Evolutionary conservation across 2,797 vertebrate genomes (phyloP), one percentile per base, ranked within the genome.

Genomic region (Spinus olivaceus): DNA sequence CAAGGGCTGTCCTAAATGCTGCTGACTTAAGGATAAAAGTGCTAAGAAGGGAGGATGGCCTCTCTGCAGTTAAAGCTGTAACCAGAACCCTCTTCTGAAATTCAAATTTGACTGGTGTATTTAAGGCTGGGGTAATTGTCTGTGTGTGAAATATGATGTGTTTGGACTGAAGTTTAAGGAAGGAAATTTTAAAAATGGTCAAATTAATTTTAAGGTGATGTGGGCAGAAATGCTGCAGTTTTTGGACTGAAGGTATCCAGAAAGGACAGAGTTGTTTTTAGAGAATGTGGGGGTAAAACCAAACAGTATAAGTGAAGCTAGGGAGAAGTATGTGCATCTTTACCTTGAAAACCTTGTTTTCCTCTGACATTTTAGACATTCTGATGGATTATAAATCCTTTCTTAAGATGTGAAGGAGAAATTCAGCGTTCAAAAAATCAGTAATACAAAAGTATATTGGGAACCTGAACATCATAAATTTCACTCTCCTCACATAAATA

Each of bases 1-100:
- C 71, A 94, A 97, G 86, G 87, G 84, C 90, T 95, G 74, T 74
- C 88, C 81, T 89, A 92, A 91, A 93, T 83, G 86, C 76, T 97
- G 92, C 94, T 95, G 93, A 95, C 95, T 95, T 94, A 74, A 87
- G 93, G 81, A 81, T 88, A 91, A 93, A 94, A 85, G 53, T 82
- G 54, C 46, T 60, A 63, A 57, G 77, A 69, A 63, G 46, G 63
- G 27, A 74, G 15, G 13, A 33, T 88, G 74, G 46, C 6, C 41
- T 89, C 42, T 83, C 53, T 88, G 59, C 70, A 63, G 69, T 65
- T 91, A 28, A 85, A 66, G 23, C 66, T 93, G 25, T 50, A 76
- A 81, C 33, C 28, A 91, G 47, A 37, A 24, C 69, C 15, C 42
- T 61, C 50, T 65, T 49, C 33, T 5, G 64, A 71, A 82, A 50